Evolutionary conservation across 2,888 invertebrate genomes (phyloP).

Genomic region (Iphiclides podalirius): DNA sequence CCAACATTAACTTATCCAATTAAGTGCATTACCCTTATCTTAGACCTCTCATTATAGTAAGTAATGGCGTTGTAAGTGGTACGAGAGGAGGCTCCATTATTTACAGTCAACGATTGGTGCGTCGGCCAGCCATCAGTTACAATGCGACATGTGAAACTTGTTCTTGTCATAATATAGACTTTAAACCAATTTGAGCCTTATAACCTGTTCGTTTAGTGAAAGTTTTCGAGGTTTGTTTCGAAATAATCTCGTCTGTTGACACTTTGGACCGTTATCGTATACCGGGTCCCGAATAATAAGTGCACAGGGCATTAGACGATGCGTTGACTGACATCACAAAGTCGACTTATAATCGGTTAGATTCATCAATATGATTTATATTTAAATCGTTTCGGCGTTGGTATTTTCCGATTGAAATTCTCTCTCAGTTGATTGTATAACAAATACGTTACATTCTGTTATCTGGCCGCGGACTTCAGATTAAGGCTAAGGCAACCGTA

Average conservation of each 20-base stretch:
- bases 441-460: background rate
- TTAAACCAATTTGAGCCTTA: constrained; percentile 28
- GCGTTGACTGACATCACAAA: constrained; percentile 25
- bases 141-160: constrained; percentile 40
- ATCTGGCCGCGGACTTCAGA: background rate
- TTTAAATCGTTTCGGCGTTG: background rate
- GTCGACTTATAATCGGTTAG: constrained; percentile 14
- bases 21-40: constrained; percentile 67
- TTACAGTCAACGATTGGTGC: constrained; percentile 61
- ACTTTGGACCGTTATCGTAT: constrained; percentile 23
- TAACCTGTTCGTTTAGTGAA: constrained; percentile 3
- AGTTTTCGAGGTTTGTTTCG: constrained; percentile 10
- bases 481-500: no score
- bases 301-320: constrained; percentile 18
- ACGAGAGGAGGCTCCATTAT: constrained; percentile 59
- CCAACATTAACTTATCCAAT: constrained; percentile 53
- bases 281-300: constrained; percentile 21
- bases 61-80: constrained; percentile 60
- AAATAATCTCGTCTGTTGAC: constrained; percentile 20
- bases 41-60: constrained; percentile 59
- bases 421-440: background rate
- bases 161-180: constrained; percentile 33
- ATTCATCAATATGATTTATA: constrained; percentile 15
- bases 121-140: constrained; percentile 46
- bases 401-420: background rate